These are phyloP conservation scores for Apodemia mormo DNA, from an alignment of 2,888 invertebrate species.

Conservation along the genomic window DNA sequence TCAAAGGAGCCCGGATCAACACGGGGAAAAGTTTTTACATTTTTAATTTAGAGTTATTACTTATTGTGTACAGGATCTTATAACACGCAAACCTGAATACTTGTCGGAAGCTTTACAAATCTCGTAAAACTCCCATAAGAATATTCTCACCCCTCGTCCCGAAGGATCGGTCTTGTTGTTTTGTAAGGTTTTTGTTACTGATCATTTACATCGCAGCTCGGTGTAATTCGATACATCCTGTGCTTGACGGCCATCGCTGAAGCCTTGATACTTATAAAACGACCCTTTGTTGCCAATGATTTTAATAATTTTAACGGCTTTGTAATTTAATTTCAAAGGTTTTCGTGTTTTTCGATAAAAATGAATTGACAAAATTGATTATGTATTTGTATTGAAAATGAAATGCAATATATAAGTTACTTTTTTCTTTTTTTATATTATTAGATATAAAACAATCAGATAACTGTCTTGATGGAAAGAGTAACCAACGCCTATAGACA, in stretches of 20 bases:
- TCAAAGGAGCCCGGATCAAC: no score
- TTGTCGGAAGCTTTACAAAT: conserved; percentile 75
- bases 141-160: conserved; percentile 69
- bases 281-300: conserved; percentile 9
- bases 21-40: no score
- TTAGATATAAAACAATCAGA: no score
- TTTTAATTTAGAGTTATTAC: no score
- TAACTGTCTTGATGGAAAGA: no score
- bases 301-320: conserved; percentile 18
- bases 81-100: conserved; percentile 46
- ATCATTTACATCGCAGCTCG: conserved; percentile 74
- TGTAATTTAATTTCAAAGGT: neutral
- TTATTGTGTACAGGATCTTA: neutral
- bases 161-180: conserved; percentile 47
- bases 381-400: no score
- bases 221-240: conserved; percentile 79
- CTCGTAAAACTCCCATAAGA: conserved; percentile 64
- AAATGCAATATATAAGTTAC: no score
- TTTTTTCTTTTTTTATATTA: no score
- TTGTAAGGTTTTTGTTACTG: conserved; percentile 64
- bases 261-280: conserved; percentile 39
- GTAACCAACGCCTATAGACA: no score
- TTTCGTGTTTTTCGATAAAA: neutral
- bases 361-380: no score
- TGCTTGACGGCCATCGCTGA: conserved; percentile 53